phyloP scores from a whole-genome alignment of 2,113 vertebrate genomes.

The Taurulus bubalis region DNA sequence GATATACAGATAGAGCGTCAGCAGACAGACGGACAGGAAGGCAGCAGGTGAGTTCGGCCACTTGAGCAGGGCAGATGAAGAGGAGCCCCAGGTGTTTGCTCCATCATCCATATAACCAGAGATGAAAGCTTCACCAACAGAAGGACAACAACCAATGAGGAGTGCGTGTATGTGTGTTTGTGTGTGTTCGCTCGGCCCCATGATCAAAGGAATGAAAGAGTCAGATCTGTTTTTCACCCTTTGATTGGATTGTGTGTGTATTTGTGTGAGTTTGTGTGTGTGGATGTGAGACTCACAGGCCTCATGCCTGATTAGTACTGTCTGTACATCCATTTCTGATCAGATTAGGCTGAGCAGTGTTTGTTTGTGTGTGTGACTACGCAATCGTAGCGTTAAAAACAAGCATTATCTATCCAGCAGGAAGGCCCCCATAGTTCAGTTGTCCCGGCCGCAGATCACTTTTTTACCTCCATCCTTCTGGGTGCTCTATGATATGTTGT shows the following conservation, averaged over 20 bases:
- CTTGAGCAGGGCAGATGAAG: constrained; percentile 68
- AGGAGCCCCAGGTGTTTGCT: constrained; percentile 78
- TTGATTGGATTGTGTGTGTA: constrained; percentile 60
- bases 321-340: constrained; percentile 49
- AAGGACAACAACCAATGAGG: constrained; percentile 61
- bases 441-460: not conserved
- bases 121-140: constrained; percentile 74
- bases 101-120: constrained; percentile 74
- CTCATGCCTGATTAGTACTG: constrained; percentile 58
- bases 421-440: constrained; percentile 1
- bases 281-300: constrained; percentile 16
- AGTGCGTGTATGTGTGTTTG: not conserved
- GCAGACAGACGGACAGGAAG: constrained; percentile 43
- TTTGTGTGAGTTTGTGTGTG: not conserved
- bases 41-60: constrained; percentile 72
- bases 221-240: constrained; percentile 65
- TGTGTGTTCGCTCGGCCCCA: constrained; percentile 4
- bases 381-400: constrained; percentile 17
- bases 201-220: constrained; percentile 71
- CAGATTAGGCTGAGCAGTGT: constrained; percentile 5
- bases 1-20: constrained; percentile 8
- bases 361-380: not conserved
- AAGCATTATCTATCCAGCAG: constrained; percentile 12
- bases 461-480: constrained; percentile 2
- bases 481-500: constrained; percentile 13